phyloP scores from a whole-genome alignment of 2,113 vertebrate species.

The Rhea americana region DNA sequence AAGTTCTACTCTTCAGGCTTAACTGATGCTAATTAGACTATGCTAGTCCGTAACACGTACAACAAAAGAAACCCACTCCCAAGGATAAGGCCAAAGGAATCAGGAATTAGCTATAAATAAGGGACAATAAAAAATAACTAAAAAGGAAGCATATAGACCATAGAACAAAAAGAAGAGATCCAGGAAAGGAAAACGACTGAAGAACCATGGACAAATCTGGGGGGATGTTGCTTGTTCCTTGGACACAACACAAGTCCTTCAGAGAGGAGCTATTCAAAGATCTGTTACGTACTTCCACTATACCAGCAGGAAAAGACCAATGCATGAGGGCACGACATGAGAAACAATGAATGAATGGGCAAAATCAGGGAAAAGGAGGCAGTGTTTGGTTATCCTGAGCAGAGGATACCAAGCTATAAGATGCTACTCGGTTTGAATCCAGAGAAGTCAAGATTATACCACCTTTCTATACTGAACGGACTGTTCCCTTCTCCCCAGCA shows the following conservation, averaged over 20 bases:
- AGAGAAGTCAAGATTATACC: background rate
- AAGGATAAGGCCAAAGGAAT: background rate
- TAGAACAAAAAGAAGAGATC: background rate
- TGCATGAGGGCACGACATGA: background rate
- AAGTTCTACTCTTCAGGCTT: background rate
- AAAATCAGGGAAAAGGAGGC: background rate
- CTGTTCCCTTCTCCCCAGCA: background rate
- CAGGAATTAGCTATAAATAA: background rate
- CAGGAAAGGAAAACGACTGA: background rate
- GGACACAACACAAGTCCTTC: background rate
- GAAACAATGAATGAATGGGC: background rate
- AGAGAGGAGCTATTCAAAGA: background rate
- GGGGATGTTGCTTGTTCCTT: background rate
- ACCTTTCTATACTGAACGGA: background rate
- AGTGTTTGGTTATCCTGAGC: background rate
- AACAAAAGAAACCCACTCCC: background rate
- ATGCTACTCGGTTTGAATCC: background rate
- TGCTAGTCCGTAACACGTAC: no score
- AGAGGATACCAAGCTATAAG: background rate
- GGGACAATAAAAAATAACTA: background rate
- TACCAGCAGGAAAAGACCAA: background rate
- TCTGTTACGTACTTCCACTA: accelerated
- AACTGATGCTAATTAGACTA: background rate
- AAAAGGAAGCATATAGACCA: background rate
- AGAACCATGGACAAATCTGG: background rate